Conservation (phyloP, 2,797 vertebrate species). For the Novumbra hubbsi region DNA sequence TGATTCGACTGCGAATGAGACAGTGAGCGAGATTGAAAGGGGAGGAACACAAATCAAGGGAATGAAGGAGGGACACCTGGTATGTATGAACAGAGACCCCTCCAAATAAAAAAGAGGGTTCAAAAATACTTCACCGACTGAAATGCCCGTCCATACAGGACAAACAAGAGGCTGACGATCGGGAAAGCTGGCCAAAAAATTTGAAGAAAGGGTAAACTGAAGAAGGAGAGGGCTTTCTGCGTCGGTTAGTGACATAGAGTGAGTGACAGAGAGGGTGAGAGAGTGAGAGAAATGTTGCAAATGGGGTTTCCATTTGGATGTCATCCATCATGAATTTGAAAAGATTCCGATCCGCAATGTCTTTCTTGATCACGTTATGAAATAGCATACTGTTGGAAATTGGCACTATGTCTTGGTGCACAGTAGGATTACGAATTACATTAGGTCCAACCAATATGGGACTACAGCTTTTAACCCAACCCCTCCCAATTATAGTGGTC, state of each 20-base stretch:
- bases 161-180: constrained; percentile 50
- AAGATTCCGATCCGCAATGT: constrained; percentile 21
- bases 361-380: constrained; percentile 47
- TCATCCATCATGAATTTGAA: constrained; percentile 46
- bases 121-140: constrained; percentile 51
- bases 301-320: constrained; percentile 59
- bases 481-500: no score
- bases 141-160: constrained; percentile 57
- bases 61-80: constrained; percentile 46
- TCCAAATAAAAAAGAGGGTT: constrained; percentile 49
- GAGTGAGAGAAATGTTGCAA: constrained; percentile 52
- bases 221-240: constrained; percentile 53
- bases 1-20: constrained; percentile 76
- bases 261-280: constrained; percentile 37
- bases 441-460: no score
- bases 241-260: constrained; percentile 24
- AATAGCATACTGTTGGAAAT: neutral
- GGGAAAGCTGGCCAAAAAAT: constrained; percentile 53
- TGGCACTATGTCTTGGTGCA: neutral
- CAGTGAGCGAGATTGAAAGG: constrained; percentile 56
- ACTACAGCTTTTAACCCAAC: no score
- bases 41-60: constrained; percentile 52
- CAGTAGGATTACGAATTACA: no score
- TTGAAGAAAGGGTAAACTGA: constrained; percentile 53
- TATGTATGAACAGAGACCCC: constrained; percentile 55